Percentiles rank a stretch among this genome's conserved stretches.
These are phyloP conservation scores for Drosophila limbata DNA, from an alignment of 2,888 invertebrate species.

Conservation along the genomic window DNA sequence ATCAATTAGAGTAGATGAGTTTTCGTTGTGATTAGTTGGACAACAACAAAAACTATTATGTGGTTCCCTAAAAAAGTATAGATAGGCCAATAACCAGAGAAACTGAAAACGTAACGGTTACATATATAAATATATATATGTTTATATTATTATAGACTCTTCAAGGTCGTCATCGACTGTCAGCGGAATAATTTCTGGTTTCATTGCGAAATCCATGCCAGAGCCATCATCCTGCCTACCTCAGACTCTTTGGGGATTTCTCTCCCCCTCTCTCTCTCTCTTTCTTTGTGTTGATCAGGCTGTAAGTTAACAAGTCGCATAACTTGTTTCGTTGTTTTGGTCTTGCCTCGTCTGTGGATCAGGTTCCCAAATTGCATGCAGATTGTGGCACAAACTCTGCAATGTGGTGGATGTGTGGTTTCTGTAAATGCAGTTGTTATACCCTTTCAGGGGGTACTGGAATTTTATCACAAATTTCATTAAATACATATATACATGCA, in stretches of 20 bases:
- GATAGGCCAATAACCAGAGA: slow-evolving; percentile 41
- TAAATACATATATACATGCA: too few species aligned
- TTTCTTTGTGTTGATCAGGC: slow-evolving; percentile 7
- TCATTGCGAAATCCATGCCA: slow-evolving; percentile 56
- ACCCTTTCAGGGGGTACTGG: background rate
- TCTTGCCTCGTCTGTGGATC: slow-evolving; percentile 45
- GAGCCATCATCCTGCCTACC: slow-evolving; percentile 3
- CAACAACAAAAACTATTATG: slow-evolving; percentile 47
- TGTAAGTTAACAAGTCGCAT: slow-evolving; percentile 44
- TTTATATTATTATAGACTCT: slow-evolving; percentile 28
- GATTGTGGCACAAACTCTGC: slow-evolving; percentile 18
- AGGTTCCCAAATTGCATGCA: slow-evolving; percentile 66
- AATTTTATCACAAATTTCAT: too few species aligned
- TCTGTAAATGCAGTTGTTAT: background rate
- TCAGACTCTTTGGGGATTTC: slow-evolving; percentile 1
- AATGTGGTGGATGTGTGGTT: background rate
- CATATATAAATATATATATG: too few species aligned
- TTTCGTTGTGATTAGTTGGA: slow-evolving; percentile 31
- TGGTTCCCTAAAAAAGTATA: slow-evolving; percentile 21
- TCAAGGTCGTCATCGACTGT: slow-evolving; percentile 61
- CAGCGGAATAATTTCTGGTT: slow-evolving; percentile 26
- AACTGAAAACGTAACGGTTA: slow-evolving; percentile 58
- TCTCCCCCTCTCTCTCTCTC: slow-evolving; percentile 1
- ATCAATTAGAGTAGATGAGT: slow-evolving; percentile 60
- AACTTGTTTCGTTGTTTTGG: slow-evolving; percentile 56